Evolutionary conservation across 2,797 vertebrate species (phyloP).

Genomic region (Synaphobranchus kaupii): DNA sequence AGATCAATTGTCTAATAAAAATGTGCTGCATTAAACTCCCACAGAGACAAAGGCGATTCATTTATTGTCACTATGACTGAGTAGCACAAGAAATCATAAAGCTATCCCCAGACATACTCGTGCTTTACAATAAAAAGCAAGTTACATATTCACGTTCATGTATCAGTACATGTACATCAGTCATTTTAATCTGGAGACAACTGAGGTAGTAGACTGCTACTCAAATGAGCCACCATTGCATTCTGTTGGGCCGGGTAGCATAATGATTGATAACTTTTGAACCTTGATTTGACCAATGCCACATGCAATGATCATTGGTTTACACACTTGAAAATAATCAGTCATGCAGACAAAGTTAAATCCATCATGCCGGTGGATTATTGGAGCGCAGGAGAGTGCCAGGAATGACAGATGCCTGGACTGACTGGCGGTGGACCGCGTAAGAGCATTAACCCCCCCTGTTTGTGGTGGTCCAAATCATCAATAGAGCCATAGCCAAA

Average conservation of each 20-base stretch:
- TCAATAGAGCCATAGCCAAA: conserved; percentile 40
- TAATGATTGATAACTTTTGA: background rate
- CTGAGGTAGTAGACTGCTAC: background rate
- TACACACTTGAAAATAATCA: background rate
- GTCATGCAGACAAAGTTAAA: background rate
- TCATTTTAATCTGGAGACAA: background rate
- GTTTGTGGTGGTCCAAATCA: conserved; percentile 41
- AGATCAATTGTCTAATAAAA: background rate
- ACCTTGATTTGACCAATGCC: background rate
- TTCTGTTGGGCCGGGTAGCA: background rate
- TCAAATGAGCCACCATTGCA: background rate
- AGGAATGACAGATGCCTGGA: conserved; percentile 58
- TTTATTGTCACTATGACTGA: background rate
- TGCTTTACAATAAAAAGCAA: background rate
- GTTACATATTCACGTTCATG: background rate
- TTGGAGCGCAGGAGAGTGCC: conserved; percentile 39
- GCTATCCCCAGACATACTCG: background rate
- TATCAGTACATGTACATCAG: background rate
- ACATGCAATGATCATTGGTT: background rate
- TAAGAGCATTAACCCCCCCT: conserved; percentile 37
- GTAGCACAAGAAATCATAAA: background rate
- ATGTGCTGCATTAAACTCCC: background rate
- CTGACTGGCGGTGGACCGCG: conserved; percentile 37
- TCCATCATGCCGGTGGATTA: conserved; percentile 37
- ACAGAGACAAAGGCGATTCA: background rate